These are phyloP conservation scores for Coecobrya sp. DNA, from an alignment of 2,888 invertebrate genomes.

Conservation along the genomic window DNA sequence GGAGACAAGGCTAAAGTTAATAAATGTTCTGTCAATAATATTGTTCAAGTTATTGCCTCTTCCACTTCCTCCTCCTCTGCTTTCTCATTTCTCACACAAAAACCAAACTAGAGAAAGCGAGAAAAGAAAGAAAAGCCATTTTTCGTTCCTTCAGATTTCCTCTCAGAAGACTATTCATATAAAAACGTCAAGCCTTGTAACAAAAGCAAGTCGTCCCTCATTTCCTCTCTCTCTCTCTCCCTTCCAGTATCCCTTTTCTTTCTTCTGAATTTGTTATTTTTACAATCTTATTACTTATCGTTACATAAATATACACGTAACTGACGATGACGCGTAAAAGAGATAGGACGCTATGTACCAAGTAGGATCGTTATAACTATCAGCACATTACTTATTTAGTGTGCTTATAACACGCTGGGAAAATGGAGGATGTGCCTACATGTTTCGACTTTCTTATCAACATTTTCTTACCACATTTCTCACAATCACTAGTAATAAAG, in stretches of 20 bases:
- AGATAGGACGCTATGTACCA: neutral
- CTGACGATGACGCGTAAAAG: neutral
- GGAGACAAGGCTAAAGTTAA: slow-evolving; percentile 73
- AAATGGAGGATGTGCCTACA: neutral
- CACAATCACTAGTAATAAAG: slow-evolving; percentile 23
- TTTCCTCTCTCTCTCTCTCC: slow-evolving; percentile 27
- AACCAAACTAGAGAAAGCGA: neutral
- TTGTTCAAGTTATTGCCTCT: slow-evolving; percentile 77
- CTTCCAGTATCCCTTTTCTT: neutral
- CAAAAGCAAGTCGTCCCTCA: slow-evolving; percentile 5
- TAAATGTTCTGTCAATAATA: slow-evolving; percentile 81
- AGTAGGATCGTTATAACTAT: neutral
- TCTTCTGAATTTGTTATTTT: slow-evolving; percentile 34
- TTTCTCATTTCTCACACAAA: neutral
- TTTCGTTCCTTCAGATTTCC: neutral
- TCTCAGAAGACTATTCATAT: neutral
- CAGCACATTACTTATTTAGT: slow-evolving; percentile 34
- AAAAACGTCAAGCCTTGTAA: slow-evolving; percentile 19
- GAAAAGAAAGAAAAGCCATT: neutral
- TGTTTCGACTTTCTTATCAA: neutral
- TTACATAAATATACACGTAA: neutral
- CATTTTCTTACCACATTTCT: neutral
- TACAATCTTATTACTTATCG: slow-evolving; percentile 40
- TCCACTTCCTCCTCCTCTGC: slow-evolving; percentile 50
- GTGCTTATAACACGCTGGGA: neutral